A percentile compares a stretch with the other conserved stretches of the same genome.
Conservation (phyloP, 2,113 vertebrate genomes). For the Lepidothrix coronata region DNA sequence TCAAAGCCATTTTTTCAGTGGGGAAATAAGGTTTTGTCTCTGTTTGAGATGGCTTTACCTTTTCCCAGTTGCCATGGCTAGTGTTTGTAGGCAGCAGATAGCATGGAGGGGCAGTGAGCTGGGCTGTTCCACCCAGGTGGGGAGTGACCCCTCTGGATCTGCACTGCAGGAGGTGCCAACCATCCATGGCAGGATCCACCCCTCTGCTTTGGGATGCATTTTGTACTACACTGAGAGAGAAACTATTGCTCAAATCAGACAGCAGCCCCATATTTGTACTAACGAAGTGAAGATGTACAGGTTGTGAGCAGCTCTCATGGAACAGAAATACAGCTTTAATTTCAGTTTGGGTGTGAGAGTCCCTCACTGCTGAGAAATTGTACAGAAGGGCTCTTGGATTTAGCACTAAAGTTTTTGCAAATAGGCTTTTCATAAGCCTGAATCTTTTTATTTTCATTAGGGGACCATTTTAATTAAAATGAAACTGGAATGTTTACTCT, state of each 20-base stretch:
- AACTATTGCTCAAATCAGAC: not conserved
- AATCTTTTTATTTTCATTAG: conserved; percentile 50
- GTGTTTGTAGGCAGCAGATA: not conserved
- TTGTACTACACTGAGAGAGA: not conserved
- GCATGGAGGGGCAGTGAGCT: rapidly evolving
- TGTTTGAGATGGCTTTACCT: not conserved
- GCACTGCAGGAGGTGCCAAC: not conserved
- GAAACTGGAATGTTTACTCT: conserved; percentile 59
- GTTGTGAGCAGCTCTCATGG: not conserved
- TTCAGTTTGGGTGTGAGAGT: not conserved
- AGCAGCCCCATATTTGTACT: not conserved
- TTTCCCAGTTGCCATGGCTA: not conserved
- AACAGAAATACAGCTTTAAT: conserved; percentile 10
- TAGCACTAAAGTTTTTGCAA: conserved; percentile 32
- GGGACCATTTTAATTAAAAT: conserved; percentile 58
- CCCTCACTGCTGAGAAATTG: not conserved
- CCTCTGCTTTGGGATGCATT: not conserved
- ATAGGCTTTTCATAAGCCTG: conserved; percentile 38
- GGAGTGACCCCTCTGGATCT: not conserved
- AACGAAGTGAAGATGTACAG: not conserved
- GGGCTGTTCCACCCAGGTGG: too few species aligned
- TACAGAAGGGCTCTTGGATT: not conserved
- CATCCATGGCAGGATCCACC: not conserved
- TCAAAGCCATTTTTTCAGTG: not conserved
- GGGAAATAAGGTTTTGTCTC: not conserved